Evolutionary conservation across 1,140 invertebrate species (phyloP).

Genomic region (Agrilus planipennis): DNA sequence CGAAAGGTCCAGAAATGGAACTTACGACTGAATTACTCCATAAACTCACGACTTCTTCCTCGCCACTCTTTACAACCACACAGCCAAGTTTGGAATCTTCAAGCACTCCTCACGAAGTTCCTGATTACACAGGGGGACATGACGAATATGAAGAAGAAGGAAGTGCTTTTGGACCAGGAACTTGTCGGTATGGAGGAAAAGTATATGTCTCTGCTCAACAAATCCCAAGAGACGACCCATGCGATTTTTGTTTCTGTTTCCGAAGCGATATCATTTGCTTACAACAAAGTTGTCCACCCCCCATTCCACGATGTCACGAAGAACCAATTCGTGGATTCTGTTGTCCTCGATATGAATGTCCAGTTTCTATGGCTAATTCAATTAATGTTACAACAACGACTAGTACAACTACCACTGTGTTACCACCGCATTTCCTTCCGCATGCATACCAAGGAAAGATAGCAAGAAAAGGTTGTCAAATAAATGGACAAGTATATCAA

Average conservation of each 20-base stretch:
- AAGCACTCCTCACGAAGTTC: constrained; percentile 13
- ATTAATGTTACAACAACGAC: constrained; percentile 71
- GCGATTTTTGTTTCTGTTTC: constrained; percentile 96
- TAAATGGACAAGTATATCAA: constrained; percentile 67
- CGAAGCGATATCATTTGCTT: constrained; percentile 90
- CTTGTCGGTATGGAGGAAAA: constrained; percentile 81
- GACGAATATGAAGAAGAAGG: constrained; percentile 60
- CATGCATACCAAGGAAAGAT: constrained; percentile 65
- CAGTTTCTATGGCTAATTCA: constrained; percentile 67
- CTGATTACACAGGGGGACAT: constrained; percentile 25
- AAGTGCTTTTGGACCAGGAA: constrained; percentile 69
- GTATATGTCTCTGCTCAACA: constrained; percentile 89
- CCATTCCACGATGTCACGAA: constrained; percentile 79
- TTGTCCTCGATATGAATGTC: constrained; percentile 89
- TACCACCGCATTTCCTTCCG: constrained; percentile 67
- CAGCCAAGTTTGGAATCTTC: background rate
- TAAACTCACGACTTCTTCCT: no score
- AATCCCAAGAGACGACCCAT: constrained; percentile 85
- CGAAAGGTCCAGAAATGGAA: background rate
- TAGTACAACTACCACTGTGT: constrained; percentile 73
- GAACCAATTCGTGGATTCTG: constrained; percentile 88
- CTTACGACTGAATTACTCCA: no score
- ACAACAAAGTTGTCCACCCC: constrained; percentile 89
- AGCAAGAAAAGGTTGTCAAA: constrained; percentile 66
- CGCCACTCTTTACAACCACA: no score